Percentiles rank a stretch among this genome's conserved stretches.
phyloP scores from a whole-genome alignment of 2,797 vertebrate genomes.

The Tangara arthus region DNA sequence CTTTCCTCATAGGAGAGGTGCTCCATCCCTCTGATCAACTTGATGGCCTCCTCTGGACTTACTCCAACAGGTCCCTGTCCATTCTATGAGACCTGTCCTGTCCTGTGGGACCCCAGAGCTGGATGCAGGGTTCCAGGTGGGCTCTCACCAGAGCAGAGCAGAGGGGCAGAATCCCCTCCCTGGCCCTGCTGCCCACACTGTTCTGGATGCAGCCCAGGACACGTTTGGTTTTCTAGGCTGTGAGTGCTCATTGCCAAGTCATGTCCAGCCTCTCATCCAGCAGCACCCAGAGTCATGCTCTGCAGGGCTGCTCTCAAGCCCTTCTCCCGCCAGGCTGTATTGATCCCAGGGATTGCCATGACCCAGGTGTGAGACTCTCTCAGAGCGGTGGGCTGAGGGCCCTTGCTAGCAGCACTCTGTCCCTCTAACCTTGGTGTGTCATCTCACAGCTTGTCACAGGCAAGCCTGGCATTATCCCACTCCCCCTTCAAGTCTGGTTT shows the following conservation, averaged over 20 bases:
- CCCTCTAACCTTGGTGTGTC: neutral
- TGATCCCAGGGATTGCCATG: neutral
- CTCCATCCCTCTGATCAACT: no score
- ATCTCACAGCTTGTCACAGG: neutral
- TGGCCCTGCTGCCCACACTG: neutral
- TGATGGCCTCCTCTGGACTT: neutral
- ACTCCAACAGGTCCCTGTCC: neutral
- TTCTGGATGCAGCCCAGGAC: neutral
- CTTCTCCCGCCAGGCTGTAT: neutral
- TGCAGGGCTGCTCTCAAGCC: neutral
- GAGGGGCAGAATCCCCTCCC: neutral
- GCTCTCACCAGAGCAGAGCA: neutral
- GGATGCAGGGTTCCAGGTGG: neutral
- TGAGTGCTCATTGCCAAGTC: accelerated
- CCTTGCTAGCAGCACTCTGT: neutral
- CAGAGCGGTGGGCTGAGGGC: neutral
- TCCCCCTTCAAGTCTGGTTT: neutral
- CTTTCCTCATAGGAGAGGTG: no score
- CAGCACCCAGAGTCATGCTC: neutral
- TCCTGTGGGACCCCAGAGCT: neutral
- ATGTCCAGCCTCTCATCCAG: neutral
- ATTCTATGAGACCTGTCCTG: no score
- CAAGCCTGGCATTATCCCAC: neutral
- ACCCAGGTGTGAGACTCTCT: neutral
- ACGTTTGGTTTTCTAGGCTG: accelerated